Conservation (phyloP, 2,888 invertebrate genomes). For the Erebia epiphron region DNA sequence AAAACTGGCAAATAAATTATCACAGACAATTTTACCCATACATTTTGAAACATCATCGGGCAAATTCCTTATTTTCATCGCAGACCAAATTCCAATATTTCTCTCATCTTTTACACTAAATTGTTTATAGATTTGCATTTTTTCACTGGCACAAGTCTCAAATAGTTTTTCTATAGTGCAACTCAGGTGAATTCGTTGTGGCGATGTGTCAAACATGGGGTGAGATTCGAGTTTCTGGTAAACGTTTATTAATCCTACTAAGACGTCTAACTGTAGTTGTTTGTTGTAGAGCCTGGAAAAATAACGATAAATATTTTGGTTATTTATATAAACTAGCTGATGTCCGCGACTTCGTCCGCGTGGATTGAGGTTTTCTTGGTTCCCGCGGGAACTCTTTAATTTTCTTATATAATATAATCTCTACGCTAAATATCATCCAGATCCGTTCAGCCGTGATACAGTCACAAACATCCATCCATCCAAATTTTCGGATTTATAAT, state of each 20-base stretch:
- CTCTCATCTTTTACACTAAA: conserved; percentile 51
- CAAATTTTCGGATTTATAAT: too few relatives aligned
- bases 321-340: too few relatives aligned
- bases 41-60: conserved; percentile 45
- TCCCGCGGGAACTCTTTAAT: too few relatives aligned
- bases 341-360: too few relatives aligned
- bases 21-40: conserved; percentile 26
- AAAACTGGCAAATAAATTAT: conserved; percentile 47
- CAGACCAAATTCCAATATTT: conserved; percentile 56
- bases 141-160: conserved; percentile 51
- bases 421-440: too few relatives aligned
- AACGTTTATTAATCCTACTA: conserved; percentile 55
- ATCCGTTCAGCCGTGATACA: too few relatives aligned
- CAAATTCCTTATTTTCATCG: conserved; percentile 54
- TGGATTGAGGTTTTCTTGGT: too few relatives aligned
- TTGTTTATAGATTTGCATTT: conserved; percentile 52
- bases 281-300: conserved; percentile 50
- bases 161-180: conserved; percentile 56
- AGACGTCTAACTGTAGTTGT: conserved; percentile 51
- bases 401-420: too few relatives aligned
- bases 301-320: neutral
- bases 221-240: conserved; percentile 56
- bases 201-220: conserved; percentile 52
- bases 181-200: conserved; percentile 58
- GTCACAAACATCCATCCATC: too few relatives aligned